Conservation (phyloP, 1,140 invertebrate species). For the Dryas iulia region DNA sequence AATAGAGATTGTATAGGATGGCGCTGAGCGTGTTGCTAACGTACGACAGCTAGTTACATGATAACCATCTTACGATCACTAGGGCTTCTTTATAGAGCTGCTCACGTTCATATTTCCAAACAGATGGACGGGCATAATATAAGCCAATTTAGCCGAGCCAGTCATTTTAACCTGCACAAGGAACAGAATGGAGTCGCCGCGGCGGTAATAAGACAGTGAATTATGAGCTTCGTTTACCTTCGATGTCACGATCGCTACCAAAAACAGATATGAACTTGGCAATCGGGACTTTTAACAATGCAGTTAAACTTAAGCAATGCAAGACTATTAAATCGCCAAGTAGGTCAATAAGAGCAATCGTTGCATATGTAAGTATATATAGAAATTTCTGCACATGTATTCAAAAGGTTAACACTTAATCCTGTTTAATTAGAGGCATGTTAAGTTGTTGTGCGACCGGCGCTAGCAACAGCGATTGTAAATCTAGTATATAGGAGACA, state of each 20-base stretch:
- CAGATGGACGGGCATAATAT: constrained; percentile 59
- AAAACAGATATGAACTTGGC: constrained; percentile 52
- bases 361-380: background rate
- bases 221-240: constrained; percentile 54
- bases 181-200: constrained; percentile 38
- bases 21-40: constrained; percentile 46
- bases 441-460: background rate
- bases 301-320: constrained; percentile 25
- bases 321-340: constrained; percentile 32
- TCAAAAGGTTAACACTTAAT: constrained; percentile 12
- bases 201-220: constrained; percentile 41
- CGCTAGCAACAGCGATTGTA: background rate
- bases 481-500: background rate
- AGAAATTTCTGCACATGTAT: background rate
- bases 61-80: constrained; percentile 60
- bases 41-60: constrained; percentile 61
- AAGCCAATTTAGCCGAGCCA: constrained; percentile 45
- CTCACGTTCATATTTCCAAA: constrained; percentile 59
- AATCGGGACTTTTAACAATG: constrained; percentile 39
- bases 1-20: constrained; percentile 57
- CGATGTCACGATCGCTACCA: constrained; percentile 47
- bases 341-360: constrained; percentile 17
- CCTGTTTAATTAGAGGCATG: constrained; percentile 3
- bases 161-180: constrained; percentile 37
- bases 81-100: constrained; percentile 63